phyloP scores from a whole-genome alignment of 2,888 invertebrate species.

The Thumatha senex region DNA sequence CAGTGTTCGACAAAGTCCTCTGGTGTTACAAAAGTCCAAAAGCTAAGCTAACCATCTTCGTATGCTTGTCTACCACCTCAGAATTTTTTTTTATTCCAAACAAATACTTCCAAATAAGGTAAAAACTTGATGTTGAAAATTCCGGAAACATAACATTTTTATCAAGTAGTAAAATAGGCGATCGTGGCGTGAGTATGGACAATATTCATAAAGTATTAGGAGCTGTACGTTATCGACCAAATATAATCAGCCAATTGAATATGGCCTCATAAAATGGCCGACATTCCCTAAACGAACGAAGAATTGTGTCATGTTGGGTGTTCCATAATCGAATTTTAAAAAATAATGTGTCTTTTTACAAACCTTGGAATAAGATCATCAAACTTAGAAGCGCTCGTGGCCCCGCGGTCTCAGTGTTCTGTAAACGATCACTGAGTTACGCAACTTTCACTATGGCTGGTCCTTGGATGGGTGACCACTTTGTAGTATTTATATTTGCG shows the following conservation, averaged over 20 bases:
- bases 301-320: too few relatives aligned
- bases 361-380: too few relatives aligned
- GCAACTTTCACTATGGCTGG: too few relatives aligned
- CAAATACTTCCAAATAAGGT: not conserved
- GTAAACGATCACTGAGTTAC: too few relatives aligned
- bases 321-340: too few relatives aligned
- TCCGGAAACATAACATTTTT: constrained; percentile 26
- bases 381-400: too few relatives aligned
- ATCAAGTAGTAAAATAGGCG: constrained; percentile 21
- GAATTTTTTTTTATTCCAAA: not conserved
- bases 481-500: too few relatives aligned
- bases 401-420: too few relatives aligned
- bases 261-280: not conserved
- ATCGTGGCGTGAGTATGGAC: constrained; percentile 20
- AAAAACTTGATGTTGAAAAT: constrained; percentile 6
- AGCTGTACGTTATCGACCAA: constrained; percentile 10
- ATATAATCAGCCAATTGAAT: constrained; percentile 11
- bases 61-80: too few relatives aligned
- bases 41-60: too few relatives aligned
- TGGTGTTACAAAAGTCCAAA: not conserved
- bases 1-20: not conserved
- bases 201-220: constrained; percentile 26
- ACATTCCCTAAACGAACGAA: not conserved
- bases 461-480: too few relatives aligned
- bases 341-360: too few relatives aligned